Base-by-base conservation (phyloP, 2,888 invertebrate genomes). In the Drosophila longiperda region DNA sequence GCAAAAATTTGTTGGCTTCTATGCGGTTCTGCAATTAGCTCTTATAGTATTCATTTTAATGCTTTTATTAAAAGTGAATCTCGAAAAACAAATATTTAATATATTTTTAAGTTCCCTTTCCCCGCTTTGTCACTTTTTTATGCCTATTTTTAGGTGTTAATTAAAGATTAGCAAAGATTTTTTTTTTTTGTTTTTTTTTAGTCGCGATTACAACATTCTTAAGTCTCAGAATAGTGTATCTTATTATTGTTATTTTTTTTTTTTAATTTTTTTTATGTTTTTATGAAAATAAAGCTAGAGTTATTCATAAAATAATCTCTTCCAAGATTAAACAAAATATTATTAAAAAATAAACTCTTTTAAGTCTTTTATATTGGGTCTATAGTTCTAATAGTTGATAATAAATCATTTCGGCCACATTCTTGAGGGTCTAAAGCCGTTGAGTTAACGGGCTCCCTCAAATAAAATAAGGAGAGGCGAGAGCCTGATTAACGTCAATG, bases 401-500 rank as follows among this genome's bases (percentile, higher is more conserved):
- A 1, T n/a, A 9, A 40, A 40, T 40, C 29, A 49, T 29, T 29
- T 49, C 26, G 12, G 2, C 7, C 26, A 48, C 23, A 49, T 52
- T 52, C n/a, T 17, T 23, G n/a, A 7, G 15, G 9, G 34, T 38
- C 26, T n/a, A 17, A 23, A 26, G 17, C 20, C 9, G 34, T 26
- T n/a, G 11, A 38, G 6, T 9, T 26, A 6, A 3, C n/a, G 40
- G 29, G 55, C 15, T 29, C 11, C 1, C 23, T 26, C 29, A n/a
- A 29, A 32, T 5, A 2, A 40, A 23, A 40, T n/a, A n/a, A 38
- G 29, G 26, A 54, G 23, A 11, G n/a, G n/a, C 15, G 33, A 36
- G 60, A 33, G 23, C 62, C 52, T 36, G 62, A 17, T 42, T 32
- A 52, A 55, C 34, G 45, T 55, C 67, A 62, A 42, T 36, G 29